Evolutionary conservation across 1,140 invertebrate genomes (phyloP).

Genomic region (Drosophila bifasciata): DNA sequence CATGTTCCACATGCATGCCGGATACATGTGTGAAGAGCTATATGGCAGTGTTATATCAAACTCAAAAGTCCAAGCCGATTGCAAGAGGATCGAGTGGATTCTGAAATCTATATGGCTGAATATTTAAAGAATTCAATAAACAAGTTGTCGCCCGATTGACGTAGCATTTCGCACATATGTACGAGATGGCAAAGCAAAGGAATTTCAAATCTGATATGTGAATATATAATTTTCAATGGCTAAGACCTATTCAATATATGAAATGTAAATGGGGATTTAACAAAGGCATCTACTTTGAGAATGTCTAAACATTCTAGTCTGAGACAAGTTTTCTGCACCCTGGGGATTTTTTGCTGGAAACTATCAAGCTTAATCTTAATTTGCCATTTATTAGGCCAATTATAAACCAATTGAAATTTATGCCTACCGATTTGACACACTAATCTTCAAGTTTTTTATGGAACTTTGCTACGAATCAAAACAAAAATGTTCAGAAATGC

Average conservation of each 20-base stretch:
- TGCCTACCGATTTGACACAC: not conserved
- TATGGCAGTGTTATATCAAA: slow-evolving; percentile 14
- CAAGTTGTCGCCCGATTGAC: slow-evolving; percentile 46
- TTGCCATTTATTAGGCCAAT: not conserved
- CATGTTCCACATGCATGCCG: slow-evolving; percentile 20
- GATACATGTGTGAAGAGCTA: slow-evolving; percentile 3
- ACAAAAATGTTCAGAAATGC: no score
- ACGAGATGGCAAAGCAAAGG: slow-evolving; percentile 24
- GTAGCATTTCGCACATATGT: slow-evolving; percentile 20
- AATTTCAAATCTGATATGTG: slow-evolving; percentile 20
- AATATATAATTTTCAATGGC: slow-evolving; percentile 16
- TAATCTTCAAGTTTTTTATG: slow-evolving; percentile 16
- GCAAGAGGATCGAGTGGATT: slow-evolving; percentile 32
- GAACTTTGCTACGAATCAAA: slow-evolving; percentile 23
- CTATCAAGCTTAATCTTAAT: not conserved
- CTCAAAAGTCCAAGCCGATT: slow-evolving; percentile 42
- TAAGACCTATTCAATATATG: slow-evolving; percentile 40
- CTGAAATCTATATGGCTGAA: slow-evolving; percentile 40
- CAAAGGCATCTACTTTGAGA: no score
- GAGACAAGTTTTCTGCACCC: slow-evolving; percentile 20
- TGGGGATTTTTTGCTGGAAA: not conserved
- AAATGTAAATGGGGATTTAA: slow-evolving; percentile 24
- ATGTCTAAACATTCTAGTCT: no score
- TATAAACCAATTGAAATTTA: not conserved
- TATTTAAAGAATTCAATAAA: slow-evolving; percentile 46